phyloP scores from a whole-genome alignment of 1,140 invertebrate genomes.

The Mercenaria mercenaria region DNA sequence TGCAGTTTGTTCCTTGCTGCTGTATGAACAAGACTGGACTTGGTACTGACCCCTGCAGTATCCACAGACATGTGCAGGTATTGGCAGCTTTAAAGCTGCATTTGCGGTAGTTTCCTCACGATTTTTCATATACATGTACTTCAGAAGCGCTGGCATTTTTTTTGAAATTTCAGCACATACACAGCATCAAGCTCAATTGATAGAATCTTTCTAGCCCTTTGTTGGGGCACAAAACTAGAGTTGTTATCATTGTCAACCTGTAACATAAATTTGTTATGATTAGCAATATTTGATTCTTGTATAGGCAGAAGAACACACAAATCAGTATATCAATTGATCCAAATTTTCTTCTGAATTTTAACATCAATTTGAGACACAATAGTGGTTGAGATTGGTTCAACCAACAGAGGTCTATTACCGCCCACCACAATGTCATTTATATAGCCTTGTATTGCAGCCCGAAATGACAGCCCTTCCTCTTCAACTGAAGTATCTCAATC shows the following conservation, averaged over 20 bases:
- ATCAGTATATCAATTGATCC: too few species aligned
- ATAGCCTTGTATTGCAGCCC: too few species aligned
- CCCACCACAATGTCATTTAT: too few species aligned
- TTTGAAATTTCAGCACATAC: not conserved
- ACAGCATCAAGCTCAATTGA: slow-evolving; percentile 36
- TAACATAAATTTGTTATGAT: too few species aligned
- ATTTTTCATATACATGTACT: slow-evolving; percentile 46
- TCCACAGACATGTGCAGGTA: slow-evolving; percentile 42
- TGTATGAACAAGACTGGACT: not conserved
- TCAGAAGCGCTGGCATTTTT: slow-evolving; percentile 4
- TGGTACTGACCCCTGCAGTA: slow-evolving; percentile 37
- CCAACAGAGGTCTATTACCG: too few species aligned
- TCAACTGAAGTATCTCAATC: too few species aligned
- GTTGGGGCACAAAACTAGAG: not conserved
- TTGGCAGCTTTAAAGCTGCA: not conserved
- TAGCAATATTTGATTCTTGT: too few species aligned
- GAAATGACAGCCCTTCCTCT: too few species aligned
- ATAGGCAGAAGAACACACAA: too few species aligned
- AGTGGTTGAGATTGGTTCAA: too few species aligned
- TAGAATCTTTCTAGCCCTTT: slow-evolving; percentile 4
- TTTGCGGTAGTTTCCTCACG: not conserved
- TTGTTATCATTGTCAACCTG: not conserved
- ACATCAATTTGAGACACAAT: too few species aligned
- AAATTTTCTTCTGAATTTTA: too few species aligned
- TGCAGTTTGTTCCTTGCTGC: not conserved